Evolutionary conservation across 2,797 vertebrate genomes (phyloP).

Genomic region (Anguilla marmorata): DNA sequence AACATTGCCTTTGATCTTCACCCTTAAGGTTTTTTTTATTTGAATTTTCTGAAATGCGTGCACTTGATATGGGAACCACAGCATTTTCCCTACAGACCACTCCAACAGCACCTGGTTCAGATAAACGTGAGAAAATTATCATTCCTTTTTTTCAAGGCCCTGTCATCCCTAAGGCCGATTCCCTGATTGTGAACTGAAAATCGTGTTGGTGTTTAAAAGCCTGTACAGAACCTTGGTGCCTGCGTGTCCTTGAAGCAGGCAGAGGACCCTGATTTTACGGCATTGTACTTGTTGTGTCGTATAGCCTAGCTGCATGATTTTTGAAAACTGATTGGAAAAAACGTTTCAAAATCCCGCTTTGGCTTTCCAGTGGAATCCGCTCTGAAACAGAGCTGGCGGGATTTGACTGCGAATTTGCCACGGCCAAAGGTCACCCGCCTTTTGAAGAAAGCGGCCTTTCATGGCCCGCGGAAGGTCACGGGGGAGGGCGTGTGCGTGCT

Average conservation of each 20-base stretch:
- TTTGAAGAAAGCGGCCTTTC: constrained; percentile 48
- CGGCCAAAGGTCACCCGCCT: constrained; percentile 44
- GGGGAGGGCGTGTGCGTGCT: constrained; percentile 28
- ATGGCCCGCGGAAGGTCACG: constrained; percentile 39
- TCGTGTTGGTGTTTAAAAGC: not conserved
- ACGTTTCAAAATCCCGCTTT: not conserved
- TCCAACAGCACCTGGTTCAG: not conserved
- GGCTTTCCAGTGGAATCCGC: constrained; percentile 22
- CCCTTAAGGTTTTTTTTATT: constrained; percentile 4
- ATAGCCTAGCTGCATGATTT: not conserved
- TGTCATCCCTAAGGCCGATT: not conserved
- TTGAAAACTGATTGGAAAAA: too few relatives aligned
- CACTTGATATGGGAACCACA: not conserved
- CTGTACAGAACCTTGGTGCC: not conserved
- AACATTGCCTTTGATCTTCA: not conserved
- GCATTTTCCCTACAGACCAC: not conserved
- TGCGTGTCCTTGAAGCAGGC: not conserved
- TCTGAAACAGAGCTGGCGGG: constrained; percentile 13
- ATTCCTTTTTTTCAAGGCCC: not conserved
- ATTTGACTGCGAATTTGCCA: constrained; percentile 33
- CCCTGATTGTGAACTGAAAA: not conserved
- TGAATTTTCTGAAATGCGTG: not conserved
- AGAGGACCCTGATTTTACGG: not conserved
- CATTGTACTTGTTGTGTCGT: not conserved
- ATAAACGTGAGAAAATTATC: not conserved